Percentiles rank a stretch among this genome's conserved stretches.
Conservation (phyloP, 2,797 vertebrate genomes). For the Xiphophorus birchmanni region DNA sequence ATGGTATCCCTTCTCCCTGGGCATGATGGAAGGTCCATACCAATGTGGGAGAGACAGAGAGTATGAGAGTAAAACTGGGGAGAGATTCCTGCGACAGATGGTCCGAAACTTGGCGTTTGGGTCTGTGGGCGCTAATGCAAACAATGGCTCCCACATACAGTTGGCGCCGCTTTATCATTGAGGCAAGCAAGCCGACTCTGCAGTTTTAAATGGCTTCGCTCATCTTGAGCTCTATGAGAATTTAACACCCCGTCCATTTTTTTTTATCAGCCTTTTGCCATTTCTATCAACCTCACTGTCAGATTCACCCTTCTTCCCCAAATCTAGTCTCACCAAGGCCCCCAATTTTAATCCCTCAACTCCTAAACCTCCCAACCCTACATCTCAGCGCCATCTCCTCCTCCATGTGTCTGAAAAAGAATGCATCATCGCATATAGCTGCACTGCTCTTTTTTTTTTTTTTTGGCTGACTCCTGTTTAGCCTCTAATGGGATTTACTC, state of each 20-base stretch:
- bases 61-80: slow-evolving; percentile 38
- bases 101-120: slow-evolving; percentile 50
- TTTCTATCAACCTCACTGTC: slow-evolving; percentile 31
- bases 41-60: slow-evolving; percentile 45
- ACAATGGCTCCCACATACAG: slow-evolving; percentile 67
- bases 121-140: slow-evolving; percentile 71
- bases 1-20: slow-evolving; percentile 62
- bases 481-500: slow-evolving; percentile 74
- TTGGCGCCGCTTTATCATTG: slow-evolving; percentile 64
- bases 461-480: slow-evolving; percentile 71
- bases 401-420: slow-evolving; percentile 35
- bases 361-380: not conserved
- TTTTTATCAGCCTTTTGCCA: slow-evolving; percentile 16
- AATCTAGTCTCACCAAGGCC: slow-evolving; percentile 29
- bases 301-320: slow-evolving; percentile 35
- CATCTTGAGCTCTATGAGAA: slow-evolving; percentile 41
- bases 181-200: slow-evolving; percentile 44
- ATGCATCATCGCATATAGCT: slow-evolving; percentile 49
- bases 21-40: slow-evolving; percentile 49
- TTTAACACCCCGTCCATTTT: slow-evolving; percentile 32
- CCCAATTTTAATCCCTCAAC: slow-evolving; percentile 25
- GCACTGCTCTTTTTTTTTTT: slow-evolving; percentile 30
- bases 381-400: slow-evolving; percentile 10
- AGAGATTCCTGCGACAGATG: slow-evolving; percentile 69
- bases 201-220: slow-evolving; percentile 49